phyloP scores from a whole-genome alignment of 2,797 vertebrate species.

The Garrulus glandarius region DNA sequence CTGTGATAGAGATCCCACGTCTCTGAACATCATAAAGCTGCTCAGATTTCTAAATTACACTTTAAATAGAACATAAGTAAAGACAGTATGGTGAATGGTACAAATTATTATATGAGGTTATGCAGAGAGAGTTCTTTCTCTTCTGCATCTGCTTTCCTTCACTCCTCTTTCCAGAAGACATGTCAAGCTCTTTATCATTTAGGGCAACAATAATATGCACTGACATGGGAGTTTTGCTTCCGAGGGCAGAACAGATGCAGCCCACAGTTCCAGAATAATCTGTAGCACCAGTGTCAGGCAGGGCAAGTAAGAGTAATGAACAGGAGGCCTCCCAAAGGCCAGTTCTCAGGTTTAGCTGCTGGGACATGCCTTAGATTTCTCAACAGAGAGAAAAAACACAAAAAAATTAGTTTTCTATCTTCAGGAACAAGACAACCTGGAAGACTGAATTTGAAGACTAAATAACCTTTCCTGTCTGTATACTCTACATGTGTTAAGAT shows the following conservation, averaged over 20 bases:
- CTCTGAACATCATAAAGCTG: not conserved
- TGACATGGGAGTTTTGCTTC: not conserved
- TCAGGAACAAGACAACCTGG: not conserved
- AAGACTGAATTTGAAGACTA: not conserved
- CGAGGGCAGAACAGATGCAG: not conserved
- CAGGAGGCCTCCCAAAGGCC: not conserved
- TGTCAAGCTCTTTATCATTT: not conserved
- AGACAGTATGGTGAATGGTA: not conserved
- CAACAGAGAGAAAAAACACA: not conserved
- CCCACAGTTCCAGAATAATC: not conserved
- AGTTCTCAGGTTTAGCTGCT: not conserved
- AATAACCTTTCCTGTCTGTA: not conserved
- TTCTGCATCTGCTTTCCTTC: not conserved
- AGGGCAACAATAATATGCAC: not conserved
- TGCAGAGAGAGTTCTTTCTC: not conserved
- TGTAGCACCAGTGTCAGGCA: not conserved
- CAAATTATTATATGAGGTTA: not conserved
- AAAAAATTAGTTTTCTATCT: not conserved
- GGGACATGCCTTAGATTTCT: not conserved
- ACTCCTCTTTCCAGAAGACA: not conserved
- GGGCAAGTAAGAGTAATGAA: not conserved
- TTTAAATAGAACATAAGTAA: not conserved
- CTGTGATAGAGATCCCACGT: not conserved
- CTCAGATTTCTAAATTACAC: not conserved
- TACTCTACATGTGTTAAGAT: not conserved